Conservation (phyloP, 2,888 invertebrate genomes). For the Hypsopygia costalis region DNA sequence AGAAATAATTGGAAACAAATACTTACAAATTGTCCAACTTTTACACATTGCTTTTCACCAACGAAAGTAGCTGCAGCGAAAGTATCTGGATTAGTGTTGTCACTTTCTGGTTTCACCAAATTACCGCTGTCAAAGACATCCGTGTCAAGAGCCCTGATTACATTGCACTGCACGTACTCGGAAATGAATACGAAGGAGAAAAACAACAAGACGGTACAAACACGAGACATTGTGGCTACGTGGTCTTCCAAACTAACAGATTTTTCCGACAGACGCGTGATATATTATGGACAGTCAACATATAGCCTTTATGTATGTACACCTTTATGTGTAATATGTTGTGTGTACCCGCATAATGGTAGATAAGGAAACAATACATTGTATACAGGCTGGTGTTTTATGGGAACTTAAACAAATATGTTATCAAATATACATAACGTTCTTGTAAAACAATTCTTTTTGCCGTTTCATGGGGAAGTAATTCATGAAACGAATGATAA, state of each 20-base stretch:
- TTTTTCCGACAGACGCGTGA: constrained; percentile 16
- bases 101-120: constrained; percentile 12
- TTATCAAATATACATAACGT: too few species aligned
- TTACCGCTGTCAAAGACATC: constrained; percentile 21
- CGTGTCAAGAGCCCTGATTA: constrained; percentile 29
- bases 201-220: constrained; percentile 21
- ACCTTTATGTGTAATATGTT: too few species aligned
- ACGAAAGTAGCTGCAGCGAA: constrained; percentile 7
- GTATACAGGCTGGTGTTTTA: constrained; percentile 12
- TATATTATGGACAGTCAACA: constrained; percentile 21
- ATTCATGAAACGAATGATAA: too few species aligned
- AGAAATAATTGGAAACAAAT: too few species aligned
- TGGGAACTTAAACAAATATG: too few species aligned
- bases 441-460: too few species aligned
- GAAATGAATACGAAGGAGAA: constrained; percentile 25
- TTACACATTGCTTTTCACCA: constrained; percentile 41
- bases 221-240: constrained; percentile 30
- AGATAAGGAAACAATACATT: constrained; percentile 7
- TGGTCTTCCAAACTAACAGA: constrained; percentile 19
- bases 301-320: too few species aligned
- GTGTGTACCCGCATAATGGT: constrained; percentile 15
- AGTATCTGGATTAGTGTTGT: constrained; percentile 19
- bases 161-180: constrained; percentile 31
- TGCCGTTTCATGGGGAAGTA: too few species aligned
- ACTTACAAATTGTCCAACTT: constrained; percentile 60